A percentile compares a stretch with the other conserved stretches of the same genome.
Evolutionary conservation across 1,140 invertebrate genomes (phyloP).

Genomic region (Antheraea pernyi): DNA sequence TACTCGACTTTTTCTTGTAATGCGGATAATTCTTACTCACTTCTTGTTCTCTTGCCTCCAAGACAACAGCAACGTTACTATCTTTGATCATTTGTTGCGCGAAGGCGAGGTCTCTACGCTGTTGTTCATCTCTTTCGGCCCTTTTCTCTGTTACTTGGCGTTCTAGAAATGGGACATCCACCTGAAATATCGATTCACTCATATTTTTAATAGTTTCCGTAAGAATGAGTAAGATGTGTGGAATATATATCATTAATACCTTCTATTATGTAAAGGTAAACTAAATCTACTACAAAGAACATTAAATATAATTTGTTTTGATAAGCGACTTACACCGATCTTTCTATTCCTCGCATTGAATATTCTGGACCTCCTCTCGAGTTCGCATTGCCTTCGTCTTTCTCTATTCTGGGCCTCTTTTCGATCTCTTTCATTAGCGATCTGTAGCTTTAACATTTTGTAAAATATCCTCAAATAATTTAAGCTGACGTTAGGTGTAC

Average conservation of each 20-base stretch:
- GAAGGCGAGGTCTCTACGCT: conserved; percentile 82
- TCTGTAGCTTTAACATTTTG: conserved; percentile 80
- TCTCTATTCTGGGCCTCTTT: conserved; percentile 89
- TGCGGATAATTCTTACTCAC: conserved; percentile 47
- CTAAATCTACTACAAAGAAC: too few relatives aligned
- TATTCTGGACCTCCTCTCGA: conserved; percentile 88
- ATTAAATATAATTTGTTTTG: background rate
- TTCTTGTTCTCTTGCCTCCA: conserved; percentile 82
- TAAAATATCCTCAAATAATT: background rate
- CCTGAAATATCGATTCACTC: conserved; percentile 67
- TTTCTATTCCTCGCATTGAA: conserved; percentile 89
- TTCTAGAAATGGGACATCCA: conserved; percentile 87
- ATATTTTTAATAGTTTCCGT: too few relatives aligned
- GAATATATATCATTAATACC: too few relatives aligned
- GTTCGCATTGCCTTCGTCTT: conserved; percentile 85
- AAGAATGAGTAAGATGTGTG: too few relatives aligned
- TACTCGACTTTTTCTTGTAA: background rate
- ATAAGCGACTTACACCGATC: conserved; percentile 85
- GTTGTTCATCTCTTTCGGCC: conserved; percentile 81
- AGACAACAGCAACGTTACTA: conserved; percentile 80
- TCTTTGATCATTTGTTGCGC: conserved; percentile 83
- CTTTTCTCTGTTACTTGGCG: conserved; percentile 89
- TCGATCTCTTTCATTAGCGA: conserved; percentile 83
- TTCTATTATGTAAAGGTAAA: too few relatives aligned
- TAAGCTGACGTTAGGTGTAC: background rate